phyloP scores from a whole-genome alignment of 1,140 invertebrate species.

The Megathymus violae region DNA sequence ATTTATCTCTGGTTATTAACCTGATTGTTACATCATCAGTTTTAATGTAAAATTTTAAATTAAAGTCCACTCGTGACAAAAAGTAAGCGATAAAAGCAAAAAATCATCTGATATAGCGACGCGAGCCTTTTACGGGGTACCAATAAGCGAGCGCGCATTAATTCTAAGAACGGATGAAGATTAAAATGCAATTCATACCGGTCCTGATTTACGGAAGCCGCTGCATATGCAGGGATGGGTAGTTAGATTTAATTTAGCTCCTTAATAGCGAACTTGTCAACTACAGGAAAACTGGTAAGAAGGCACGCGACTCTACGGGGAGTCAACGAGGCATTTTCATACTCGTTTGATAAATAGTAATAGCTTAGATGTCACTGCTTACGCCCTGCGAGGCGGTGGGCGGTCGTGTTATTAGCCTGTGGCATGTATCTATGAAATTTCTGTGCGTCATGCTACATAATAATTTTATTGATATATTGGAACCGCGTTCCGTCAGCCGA shows the following conservation, averaged over 20 bases:
- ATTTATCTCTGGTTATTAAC: too few species aligned
- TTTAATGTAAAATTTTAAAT: constrained; percentile 9
- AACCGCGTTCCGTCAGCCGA: constrained; percentile 32
- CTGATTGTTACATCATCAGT: constrained; percentile 25
- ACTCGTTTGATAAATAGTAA: constrained; percentile 73
- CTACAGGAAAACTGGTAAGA: constrained; percentile 61
- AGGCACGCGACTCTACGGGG: constrained; percentile 72
- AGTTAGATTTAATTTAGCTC: constrained; percentile 66
- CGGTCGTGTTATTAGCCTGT: constrained; percentile 61
- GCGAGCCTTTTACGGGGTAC: constrained; percentile 36
- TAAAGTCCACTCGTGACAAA: constrained; percentile 16
- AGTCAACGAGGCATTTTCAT: constrained; percentile 60
- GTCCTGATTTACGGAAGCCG: constrained; percentile 62
- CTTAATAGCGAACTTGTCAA: constrained; percentile 55
- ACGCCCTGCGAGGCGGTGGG: constrained; percentile 53
- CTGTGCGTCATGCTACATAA: constrained; percentile 71
- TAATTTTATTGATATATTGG: constrained; percentile 57
- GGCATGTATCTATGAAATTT: constrained; percentile 64
- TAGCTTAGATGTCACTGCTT: constrained; percentile 64
- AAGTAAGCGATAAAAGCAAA: constrained; percentile 35
- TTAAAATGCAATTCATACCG: constrained; percentile 50
- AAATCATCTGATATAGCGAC: constrained; percentile 31
- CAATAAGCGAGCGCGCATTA: constrained; percentile 46
- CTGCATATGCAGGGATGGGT: constrained; percentile 58
- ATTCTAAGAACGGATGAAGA: constrained; percentile 49